phyloP scores from a whole-genome alignment of 2,797 vertebrate genomes.

The Galago senegalensis region DNA sequence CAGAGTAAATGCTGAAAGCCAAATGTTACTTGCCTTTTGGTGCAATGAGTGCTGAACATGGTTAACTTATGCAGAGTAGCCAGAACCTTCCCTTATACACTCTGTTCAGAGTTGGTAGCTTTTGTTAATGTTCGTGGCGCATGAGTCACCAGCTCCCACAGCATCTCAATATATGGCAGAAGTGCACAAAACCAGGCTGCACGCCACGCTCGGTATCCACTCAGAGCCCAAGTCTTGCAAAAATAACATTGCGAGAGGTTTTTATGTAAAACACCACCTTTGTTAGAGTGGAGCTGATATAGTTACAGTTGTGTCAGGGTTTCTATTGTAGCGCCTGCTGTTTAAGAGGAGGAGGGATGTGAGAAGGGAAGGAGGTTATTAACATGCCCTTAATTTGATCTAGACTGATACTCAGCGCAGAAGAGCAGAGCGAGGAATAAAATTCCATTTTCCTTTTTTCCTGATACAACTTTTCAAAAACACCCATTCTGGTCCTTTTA shows the following conservation, averaged over 20 bases:
- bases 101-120: background rate
- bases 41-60: background rate
- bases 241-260: accelerated
- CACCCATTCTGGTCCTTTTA: background rate
- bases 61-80: background rate
- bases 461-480: background rate
- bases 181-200: background rate
- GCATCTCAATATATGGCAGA: background rate
- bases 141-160: background rate
- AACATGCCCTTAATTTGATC: accelerated
- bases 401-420: background rate
- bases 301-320: accelerated
- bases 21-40: background rate
- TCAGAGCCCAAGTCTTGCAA: background rate
- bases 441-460: background rate
- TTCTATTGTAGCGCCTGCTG: background rate
- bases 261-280: background rate
- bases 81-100: background rate
- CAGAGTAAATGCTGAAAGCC: background rate
- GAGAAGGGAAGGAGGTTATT: background rate
- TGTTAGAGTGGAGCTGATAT: accelerated
- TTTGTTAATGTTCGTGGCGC: background rate
- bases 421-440: accelerated
- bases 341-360: accelerated
- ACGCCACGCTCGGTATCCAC: background rate